These are phyloP conservation scores for Limnephilus lunatus DNA, from an alignment of 2,888 invertebrate genomes.

Conservation along the genomic window DNA sequence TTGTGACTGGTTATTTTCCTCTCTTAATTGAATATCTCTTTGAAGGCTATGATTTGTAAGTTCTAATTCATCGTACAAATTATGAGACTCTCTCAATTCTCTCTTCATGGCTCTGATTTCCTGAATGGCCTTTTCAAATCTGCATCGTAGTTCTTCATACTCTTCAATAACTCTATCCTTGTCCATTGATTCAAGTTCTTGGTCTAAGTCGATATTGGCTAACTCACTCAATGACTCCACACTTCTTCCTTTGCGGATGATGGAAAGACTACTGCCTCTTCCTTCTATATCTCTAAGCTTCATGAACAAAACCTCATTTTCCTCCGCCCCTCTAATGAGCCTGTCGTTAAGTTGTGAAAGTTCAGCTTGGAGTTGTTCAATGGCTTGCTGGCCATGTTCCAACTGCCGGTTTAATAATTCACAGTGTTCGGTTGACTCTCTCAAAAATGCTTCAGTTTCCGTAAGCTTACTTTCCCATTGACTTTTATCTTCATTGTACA, in stretches of 20 bases:
- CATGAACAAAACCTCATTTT: conserved; percentile 85
- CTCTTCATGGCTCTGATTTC: conserved; percentile 91
- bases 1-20: conserved; percentile 83
- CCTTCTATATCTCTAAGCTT: conserved; percentile 86
- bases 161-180: conserved; percentile 88
- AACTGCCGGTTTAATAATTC: conserved; percentile 82
- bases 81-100: conserved; percentile 87
- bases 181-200: conserved; percentile 85
- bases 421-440: conserved; percentile 83
- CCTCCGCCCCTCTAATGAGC: conserved; percentile 84
- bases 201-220: conserved; percentile 86
- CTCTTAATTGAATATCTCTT: conserved; percentile 82
- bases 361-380: conserved; percentile 83
- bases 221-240: conserved; percentile 89
- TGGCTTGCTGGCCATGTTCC: conserved; percentile 80
- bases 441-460: conserved; percentile 82
- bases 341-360: conserved; percentile 82
- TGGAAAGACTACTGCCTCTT: conserved; percentile 75
- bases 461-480: conserved; percentile 82
- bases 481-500: conserved; percentile 81
- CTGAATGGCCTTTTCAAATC: conserved; percentile 89
- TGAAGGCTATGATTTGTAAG: conserved; percentile 86
- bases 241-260: conserved; percentile 80
- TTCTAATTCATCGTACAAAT: conserved; percentile 88
- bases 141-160: conserved; percentile 84